Evolutionary conservation across 37 sponge, comb jelly and placozoan species (phyloP).

Genomic region (Amphimedon queenslandica): DNA sequence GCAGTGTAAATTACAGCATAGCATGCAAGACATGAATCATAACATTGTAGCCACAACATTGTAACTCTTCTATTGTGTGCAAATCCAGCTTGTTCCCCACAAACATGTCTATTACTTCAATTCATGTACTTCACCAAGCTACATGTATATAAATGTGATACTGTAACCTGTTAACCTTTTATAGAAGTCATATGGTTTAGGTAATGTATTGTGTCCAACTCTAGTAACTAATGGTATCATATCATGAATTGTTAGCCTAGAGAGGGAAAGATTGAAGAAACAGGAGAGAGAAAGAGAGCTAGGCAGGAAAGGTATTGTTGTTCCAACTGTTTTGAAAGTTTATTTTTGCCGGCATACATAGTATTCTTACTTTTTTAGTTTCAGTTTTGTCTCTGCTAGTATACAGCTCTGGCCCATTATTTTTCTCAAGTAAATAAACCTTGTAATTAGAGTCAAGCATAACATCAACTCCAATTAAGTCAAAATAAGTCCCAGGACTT

Average conservation of each 20-base stretch:
- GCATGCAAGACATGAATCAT: too few relatives aligned
- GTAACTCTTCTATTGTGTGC: conserved; percentile 25
- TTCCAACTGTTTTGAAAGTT: too few relatives aligned
- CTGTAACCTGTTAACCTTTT: conserved; percentile 4
- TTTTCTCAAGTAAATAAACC: conserved; percentile 70
- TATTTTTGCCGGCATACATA: not conserved
- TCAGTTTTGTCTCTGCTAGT: conserved; percentile 63
- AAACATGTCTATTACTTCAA: conserved; percentile 4
- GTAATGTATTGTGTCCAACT: not conserved
- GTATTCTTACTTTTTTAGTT: conserved; percentile 24
- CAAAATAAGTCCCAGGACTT: conserved; percentile 73
- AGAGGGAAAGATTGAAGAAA: not conserved
- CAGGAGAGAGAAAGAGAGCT: not conserved
- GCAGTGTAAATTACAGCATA: too few relatives aligned
- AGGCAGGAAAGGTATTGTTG: too few relatives aligned
- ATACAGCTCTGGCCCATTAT: conserved; percentile 86
- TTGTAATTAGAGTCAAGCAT: conserved; percentile 50
- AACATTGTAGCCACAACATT: conserved; percentile 47
- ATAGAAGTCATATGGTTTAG: conserved; percentile 17
- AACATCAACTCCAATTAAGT: conserved; percentile 82
- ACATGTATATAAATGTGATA: not conserved
- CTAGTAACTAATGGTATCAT: conserved; percentile 68
- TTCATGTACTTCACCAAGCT: not conserved
- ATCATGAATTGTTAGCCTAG: conserved; percentile 76
- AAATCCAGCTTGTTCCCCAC: conserved; percentile 36